A percentile compares a stretch with the other conserved stretches of the same genome.
These are phyloP conservation scores for Drosophila paulistorum DNA, from an alignment of 1,140 invertebrate genomes.

Conservation along the genomic window DNA sequence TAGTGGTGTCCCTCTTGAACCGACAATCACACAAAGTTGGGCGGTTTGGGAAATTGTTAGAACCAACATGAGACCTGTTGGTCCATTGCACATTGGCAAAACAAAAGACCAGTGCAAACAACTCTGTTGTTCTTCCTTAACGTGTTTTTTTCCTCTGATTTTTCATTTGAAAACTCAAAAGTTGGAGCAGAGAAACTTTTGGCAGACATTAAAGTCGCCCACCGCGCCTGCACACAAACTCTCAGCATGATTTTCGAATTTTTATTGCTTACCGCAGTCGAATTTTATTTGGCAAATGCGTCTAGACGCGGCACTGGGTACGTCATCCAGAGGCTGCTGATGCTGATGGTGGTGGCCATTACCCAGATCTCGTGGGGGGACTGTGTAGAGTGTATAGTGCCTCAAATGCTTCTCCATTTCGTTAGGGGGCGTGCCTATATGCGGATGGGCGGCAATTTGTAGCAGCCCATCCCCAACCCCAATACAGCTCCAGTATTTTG, in stretches of 20 bases:
- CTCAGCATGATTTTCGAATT: constrained; percentile 43
- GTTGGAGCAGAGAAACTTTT: constrained; percentile 19
- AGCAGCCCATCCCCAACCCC: background rate
- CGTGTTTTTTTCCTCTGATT: constrained; percentile 10
- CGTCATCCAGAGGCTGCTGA: background rate
- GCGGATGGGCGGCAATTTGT: constrained; percentile 5
- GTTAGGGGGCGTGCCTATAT: background rate
- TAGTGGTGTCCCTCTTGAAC: too few relatives aligned
- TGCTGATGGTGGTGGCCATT: constrained; percentile 10
- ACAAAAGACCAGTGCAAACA: constrained; percentile 14
- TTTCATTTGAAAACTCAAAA: constrained; percentile 25
- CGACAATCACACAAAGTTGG: background rate
- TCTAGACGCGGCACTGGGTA: constrained; percentile 37
- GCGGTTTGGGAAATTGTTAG: background rate
- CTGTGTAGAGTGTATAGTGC: background rate
- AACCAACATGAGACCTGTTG: constrained; percentile 11
- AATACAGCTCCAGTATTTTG: background rate
- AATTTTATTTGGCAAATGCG: constrained; percentile 48
- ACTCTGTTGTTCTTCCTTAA: constrained; percentile 21
- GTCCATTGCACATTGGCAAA: constrained; percentile 15
- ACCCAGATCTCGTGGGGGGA: background rate
- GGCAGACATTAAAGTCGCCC: constrained; percentile 25
- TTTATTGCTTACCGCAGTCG: constrained; percentile 43
- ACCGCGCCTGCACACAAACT: background rate
- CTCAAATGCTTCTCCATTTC: background rate